Percentiles rank a stretch among this genome's conserved stretches.
These are phyloP conservation scores for Cheilosia variabilis DNA, from an alignment of 2,888 invertebrate species.

Conservation along the genomic window DNA sequence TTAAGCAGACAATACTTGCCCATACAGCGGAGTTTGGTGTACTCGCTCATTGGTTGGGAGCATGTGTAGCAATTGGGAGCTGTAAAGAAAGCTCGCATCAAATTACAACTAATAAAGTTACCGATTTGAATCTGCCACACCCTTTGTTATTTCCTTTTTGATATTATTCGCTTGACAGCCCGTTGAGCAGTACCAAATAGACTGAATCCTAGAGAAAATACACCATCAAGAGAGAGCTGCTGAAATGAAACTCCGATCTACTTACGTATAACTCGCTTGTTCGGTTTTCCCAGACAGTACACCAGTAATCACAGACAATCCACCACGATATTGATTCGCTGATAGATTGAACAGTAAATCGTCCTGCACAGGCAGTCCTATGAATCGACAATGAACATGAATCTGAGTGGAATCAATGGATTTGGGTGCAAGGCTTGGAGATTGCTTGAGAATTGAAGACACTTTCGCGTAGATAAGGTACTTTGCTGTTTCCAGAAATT, in stretches of 20 bases:
- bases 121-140: constrained; percentile 68
- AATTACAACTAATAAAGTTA: not conserved
- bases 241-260: not conserved
- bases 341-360: constrained; percentile 77
- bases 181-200: constrained; percentile 82
- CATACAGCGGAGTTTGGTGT: constrained; percentile 79
- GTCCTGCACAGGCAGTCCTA: constrained; percentile 78
- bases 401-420: constrained; percentile 80
- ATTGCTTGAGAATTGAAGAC: constrained; percentile 76
- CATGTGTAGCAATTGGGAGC: constrained; percentile 80
- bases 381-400: constrained; percentile 79
- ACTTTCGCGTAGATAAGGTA: constrained; percentile 79
- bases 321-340: constrained; percentile 76
- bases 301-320: constrained; percentile 79
- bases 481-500: constrained; percentile 79
- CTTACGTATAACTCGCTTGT: constrained; percentile 71
- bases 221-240: not conserved
- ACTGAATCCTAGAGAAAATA: constrained; percentile 78
- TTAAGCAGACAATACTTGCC: constrained; percentile 78
- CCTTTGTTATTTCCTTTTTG: constrained; percentile 78
- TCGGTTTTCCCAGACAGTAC: constrained; percentile 80
- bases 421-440: constrained; percentile 43
- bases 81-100: constrained; percentile 59
- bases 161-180: constrained; percentile 80
- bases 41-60: constrained; percentile 80